Conservation (phyloP, 2,888 invertebrate species). For the Euplagia quadripunctaria region DNA sequence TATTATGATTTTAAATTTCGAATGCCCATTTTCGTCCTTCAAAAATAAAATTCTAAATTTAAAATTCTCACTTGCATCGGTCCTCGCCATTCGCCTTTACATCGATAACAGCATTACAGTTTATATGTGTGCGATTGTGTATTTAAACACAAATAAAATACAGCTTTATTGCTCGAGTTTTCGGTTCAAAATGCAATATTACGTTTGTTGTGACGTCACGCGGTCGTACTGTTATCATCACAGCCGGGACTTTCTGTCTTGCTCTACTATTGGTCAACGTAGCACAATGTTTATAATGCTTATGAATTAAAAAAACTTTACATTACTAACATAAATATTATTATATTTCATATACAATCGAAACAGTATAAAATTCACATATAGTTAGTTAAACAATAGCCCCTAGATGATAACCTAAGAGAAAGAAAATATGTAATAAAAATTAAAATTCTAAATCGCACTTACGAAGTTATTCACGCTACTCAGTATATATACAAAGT, state of each 20-base stretch:
- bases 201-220: neutral
- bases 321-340: neutral
- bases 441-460: conserved; percentile 2
- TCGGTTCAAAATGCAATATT: neutral
- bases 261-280: neutral
- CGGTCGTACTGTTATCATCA: neutral
- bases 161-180: neutral
- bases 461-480: neutral
- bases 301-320: neutral
- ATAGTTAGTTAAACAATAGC: neutral
- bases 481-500: neutral
- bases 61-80: neutral
- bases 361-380: neutral
- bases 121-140: neutral
- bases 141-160: neutral
- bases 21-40: neutral
- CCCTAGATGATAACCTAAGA: neutral
- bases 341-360: neutral
- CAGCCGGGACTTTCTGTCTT: neutral
- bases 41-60: neutral
- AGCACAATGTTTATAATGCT: neutral
- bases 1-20: neutral
- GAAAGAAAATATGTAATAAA: neutral
- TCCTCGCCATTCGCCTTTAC: too few species aligned
- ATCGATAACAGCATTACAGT: neutral